Evolutionary conservation across 2,797 vertebrate genomes (phyloP).

Genomic region (Hippocampus kuda): DNA sequence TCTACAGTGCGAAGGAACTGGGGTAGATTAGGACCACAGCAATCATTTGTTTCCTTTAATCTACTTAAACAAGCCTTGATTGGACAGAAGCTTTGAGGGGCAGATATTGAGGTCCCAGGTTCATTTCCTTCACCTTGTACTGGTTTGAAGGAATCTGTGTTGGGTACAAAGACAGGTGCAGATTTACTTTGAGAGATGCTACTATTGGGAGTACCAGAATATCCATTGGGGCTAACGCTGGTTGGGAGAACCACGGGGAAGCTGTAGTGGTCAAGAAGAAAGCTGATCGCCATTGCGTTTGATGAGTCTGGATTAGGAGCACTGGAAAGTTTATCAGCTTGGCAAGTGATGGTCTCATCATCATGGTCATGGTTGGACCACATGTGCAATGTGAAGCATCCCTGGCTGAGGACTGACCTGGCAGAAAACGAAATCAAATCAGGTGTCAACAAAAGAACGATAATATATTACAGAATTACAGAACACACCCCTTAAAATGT

Average conservation of each 20-base stretch:
- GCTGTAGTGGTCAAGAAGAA: conserved; percentile 67
- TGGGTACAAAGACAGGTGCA: not conserved
- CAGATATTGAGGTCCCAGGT: not conserved
- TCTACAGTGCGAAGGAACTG: conserved; percentile 60
- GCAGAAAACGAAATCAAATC: not conserved
- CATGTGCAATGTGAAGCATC: conserved; percentile 66
- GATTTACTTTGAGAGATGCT: not conserved
- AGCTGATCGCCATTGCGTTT: conserved; percentile 67
- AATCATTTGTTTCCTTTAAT: conserved; percentile 55
- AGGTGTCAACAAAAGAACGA: not conserved
- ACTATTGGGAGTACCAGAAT: not conserved
- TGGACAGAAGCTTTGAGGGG: not conserved
- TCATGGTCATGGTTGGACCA: conserved; percentile 62
- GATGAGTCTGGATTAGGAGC: conserved; percentile 64
- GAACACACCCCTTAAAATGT: too few species aligned
- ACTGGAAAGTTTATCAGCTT: conserved; percentile 68
- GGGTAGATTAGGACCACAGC: conserved; percentile 61
- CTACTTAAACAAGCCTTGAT: conserved; percentile 35
- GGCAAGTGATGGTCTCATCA: conserved; percentile 61
- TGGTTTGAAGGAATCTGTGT: not conserved
- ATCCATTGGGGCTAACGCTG: conserved; percentile 15
- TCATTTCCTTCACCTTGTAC: not conserved
- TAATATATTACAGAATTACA: not conserved
- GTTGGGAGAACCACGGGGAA: conserved; percentile 69
- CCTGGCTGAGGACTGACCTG: conserved; percentile 67